Evolutionary conservation across 1,140 invertebrate species (phyloP), one percentile per base, ranked within the genome.

Genomic region (Steinernema feltiae): DNA sequence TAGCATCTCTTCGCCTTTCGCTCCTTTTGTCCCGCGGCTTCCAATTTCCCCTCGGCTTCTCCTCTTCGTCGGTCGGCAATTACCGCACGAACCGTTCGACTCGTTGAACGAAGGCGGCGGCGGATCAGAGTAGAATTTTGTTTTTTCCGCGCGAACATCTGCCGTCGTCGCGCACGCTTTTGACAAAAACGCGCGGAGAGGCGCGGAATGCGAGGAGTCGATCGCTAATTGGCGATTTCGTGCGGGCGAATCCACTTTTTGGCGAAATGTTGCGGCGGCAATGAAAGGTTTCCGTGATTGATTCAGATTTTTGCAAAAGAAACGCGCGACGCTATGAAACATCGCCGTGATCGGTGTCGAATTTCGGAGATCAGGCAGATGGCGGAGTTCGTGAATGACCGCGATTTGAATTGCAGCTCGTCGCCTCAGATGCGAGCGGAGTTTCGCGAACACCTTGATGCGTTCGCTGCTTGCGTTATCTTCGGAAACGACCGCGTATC

Each of bases 121-220:
- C 53, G 53, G 53, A 63, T 63, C 53, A 63, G 53, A 41, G 35
- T 41, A 7, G 35, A 63, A 63, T 63, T 63, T 27, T 63, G 53
- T 63, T 63, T 63, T 63, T 63, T 63, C 53, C 53, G 53, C 53
- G 53, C 53, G 53, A 21, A 63, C 53, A 63, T 63, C 53, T 63
- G 53, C 53, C 53, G 24, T 63, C 53, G 53, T n/a, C 53, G 53
- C 53, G 12, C 53, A 12, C 53, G 15, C 41, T 63, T 63, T 63
- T 63, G 53, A 63, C 53, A 63, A 63, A 63, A 63, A 63, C 35
- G 24, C 53, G 53, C 7, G 2, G 53, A 15, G 12, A 7, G 53
- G 7, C 53, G 3, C 7, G 24, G 53, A 21, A 63, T 7, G 53
- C 53, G 53, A 15, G 53, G 53, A n/a, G 53, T 27, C 53, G 53